These are phyloP conservation scores for Bujurquina vittata DNA, from an alignment of 2,113 vertebrate genomes.

Conservation along the genomic window DNA sequence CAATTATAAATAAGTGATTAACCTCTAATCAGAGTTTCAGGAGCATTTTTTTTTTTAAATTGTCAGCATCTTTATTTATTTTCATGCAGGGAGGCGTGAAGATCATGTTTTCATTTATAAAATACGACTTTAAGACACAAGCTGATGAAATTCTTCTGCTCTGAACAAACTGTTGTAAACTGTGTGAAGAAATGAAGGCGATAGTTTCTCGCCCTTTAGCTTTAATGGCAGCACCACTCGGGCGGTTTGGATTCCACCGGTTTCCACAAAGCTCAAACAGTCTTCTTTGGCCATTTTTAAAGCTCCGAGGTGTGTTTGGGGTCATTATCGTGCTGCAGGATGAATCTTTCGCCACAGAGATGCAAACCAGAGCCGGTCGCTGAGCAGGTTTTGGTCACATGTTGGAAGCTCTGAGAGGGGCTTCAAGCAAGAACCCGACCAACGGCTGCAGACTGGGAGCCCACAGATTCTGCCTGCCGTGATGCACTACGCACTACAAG, in stretches of 20 bases:
- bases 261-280: background rate
- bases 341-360: background rate
- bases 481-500: background rate
- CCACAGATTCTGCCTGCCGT: background rate
- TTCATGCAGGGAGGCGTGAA: background rate
- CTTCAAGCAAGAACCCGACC: background rate
- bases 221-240: background rate
- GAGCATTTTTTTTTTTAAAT: background rate
- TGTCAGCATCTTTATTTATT: background rate
- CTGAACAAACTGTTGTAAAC: background rate
- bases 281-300: background rate
- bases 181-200: too few species aligned
- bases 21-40: constrained; percentile 4
- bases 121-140: background rate
- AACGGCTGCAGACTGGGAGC: background rate
- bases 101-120: background rate
- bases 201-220: background rate
- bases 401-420: background rate
- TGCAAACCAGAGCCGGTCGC: background rate
- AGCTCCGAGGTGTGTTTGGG: background rate
- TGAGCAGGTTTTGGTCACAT: background rate
- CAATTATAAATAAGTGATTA: constrained; percentile 15
- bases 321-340: background rate
- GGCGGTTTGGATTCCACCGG: background rate
- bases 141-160: background rate